Base-by-base conservation (phyloP, 1,140 invertebrate genomes). In the Nixonia krombeini region DNA sequence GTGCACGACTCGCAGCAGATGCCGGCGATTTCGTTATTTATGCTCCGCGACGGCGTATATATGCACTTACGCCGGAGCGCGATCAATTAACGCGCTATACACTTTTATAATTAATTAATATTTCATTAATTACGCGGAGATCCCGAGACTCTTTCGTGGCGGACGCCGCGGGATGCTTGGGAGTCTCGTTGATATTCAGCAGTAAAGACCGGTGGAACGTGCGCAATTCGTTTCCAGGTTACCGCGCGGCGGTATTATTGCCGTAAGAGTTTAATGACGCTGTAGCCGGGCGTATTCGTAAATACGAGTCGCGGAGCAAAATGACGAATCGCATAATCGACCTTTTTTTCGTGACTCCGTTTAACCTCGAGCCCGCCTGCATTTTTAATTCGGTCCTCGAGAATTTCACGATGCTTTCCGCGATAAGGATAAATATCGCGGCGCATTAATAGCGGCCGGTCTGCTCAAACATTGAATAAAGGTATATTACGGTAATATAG, bases 31-130 rank as follows among this genome's bases (percentile, higher is more conserved):
- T 52, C 10, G 55, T 56, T 56, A 67, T 63, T 66, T 67, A 67
- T 67, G 46, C 49, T 10, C 45, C 23, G 35, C 58, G 45, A 17
- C 26, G 25, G 42, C 44, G 33, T 64, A 63, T 45, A 33, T 44
- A 46, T 38, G 42, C 65, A 73, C 69, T 76, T 67, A 59, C 57
- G 38, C 31, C 45, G 29, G 44, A 23, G 40, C 33, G 49, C 37
- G 49, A 70, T 72, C 57, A 72, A 70, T 75, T 70, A 70, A 70
- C 51, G 53, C 55, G 46, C 51, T 37, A 57, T 49, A 45, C 44
- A 52, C 29, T 67, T n/a, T 55, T 58, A 63, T 63, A 75, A 76
- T 77, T 76, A 80, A 81, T 79, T 79, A 75, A 79, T 73, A 66
- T 75, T 79, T 73, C 69, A 75, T 79, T 75, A 79, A 79, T 82